These are phyloP conservation scores for Seira sanloemensis DNA, from an alignment of 2,888 invertebrate species.

Conservation along the genomic window DNA sequence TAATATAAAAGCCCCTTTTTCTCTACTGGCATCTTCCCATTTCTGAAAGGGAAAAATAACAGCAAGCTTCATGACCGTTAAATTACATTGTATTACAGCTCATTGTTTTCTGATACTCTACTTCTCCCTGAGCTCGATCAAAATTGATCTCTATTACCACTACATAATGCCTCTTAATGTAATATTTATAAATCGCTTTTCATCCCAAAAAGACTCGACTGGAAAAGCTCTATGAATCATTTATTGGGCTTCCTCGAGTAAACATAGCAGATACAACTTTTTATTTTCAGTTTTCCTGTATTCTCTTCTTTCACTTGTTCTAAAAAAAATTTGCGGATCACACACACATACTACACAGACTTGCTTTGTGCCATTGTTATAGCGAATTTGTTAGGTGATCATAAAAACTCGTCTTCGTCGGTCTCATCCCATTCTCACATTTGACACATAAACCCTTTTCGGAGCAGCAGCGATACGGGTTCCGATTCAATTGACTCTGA, in stretches of 20 bases:
- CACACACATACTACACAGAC: not conserved
- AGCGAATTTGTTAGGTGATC: not conserved
- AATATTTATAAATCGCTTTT: constrained; percentile 14
- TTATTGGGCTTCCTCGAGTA: not conserved
- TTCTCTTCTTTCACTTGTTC: not conserved
- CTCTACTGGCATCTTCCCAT: not conserved
- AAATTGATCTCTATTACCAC: constrained; percentile 16
- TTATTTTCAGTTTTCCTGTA: constrained; percentile 1
- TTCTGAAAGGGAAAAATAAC: not conserved
- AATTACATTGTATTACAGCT: constrained; percentile 10
- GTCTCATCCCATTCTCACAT: constrained; percentile 54
- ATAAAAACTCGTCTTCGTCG: not conserved
- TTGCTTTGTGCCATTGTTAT: not conserved
- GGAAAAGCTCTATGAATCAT: constrained; percentile 10
- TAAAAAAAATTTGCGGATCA: not conserved
- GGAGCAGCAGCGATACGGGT: constrained; percentile 69
- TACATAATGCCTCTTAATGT: constrained; percentile 14
- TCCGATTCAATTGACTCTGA: constrained; percentile 64
- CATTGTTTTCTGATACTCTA: constrained; percentile 6
- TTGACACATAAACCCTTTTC: constrained; percentile 66
- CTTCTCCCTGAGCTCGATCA: not conserved
- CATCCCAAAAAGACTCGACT: not conserved
- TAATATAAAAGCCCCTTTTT: no score
- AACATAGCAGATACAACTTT: constrained; percentile 14
- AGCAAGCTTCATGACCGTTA: constrained; percentile 7